Evolutionary conservation across 2,797 vertebrate genomes (phyloP).

Genomic region (Odontamblyopus lacepedii): DNA sequence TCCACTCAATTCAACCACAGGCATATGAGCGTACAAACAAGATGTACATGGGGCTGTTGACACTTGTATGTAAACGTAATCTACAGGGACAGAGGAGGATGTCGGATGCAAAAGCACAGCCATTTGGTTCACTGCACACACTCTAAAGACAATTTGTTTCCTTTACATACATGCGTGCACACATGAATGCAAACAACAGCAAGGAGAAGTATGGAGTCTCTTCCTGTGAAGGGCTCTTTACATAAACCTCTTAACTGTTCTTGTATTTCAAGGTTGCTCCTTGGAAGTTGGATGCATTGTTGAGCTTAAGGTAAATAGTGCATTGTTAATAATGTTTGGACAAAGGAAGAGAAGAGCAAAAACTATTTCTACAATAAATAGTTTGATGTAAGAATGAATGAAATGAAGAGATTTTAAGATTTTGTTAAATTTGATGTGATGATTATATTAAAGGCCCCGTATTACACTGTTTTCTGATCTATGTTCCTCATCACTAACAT

Average conservation of each 20-base stretch:
- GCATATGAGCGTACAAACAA: slow-evolving; percentile 49
- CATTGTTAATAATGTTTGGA: too few species aligned
- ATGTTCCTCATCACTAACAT: too few species aligned
- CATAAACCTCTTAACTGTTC: slow-evolving; percentile 30
- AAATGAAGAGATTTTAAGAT: too few species aligned
- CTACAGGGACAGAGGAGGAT: neutral
- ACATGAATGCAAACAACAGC: slow-evolving; percentile 24
- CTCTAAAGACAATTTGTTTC: slow-evolving; percentile 1
- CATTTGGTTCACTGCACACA: slow-evolving; percentile 17
- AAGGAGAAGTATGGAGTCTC: slow-evolving; percentile 28
- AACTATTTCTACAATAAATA: too few species aligned
- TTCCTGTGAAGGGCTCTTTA: slow-evolving; percentile 32
- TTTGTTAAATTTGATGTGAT: too few species aligned
- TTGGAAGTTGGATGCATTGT: neutral
- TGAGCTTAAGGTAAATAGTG: too few species aligned
- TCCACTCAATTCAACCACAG: slow-evolving; percentile 50
- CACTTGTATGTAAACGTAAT: slow-evolving; percentile 17
- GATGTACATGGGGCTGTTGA: slow-evolving; percentile 27
- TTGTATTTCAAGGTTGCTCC: neutral
- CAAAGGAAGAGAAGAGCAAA: too few species aligned
- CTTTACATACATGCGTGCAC: neutral
- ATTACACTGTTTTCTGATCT: too few species aligned
- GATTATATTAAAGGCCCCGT: too few species aligned
- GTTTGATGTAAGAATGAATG: too few species aligned
- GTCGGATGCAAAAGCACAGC: slow-evolving; percentile 20